A percentile compares a stretch with the other conserved stretches of the same genome.
These are phyloP conservation scores for Podarcis siculus DNA, from an alignment of 2,797 vertebrate species.

Conservation along the genomic window DNA sequence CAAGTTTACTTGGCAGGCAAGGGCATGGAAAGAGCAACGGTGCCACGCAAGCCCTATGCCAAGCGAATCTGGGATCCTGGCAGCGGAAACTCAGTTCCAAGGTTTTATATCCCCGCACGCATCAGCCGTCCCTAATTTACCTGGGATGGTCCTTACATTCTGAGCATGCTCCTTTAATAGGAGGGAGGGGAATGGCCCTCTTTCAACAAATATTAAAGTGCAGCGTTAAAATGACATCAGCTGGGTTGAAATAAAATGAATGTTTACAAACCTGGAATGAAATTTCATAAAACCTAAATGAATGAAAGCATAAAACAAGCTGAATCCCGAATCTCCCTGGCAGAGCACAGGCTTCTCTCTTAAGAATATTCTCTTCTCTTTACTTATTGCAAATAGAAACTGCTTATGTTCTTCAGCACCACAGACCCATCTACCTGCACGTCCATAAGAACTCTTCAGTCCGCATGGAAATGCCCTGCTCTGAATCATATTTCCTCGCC, in stretches of 20 bases:
- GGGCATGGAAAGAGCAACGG: constrained; percentile 13
- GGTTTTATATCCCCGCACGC: not conserved
- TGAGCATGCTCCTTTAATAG: not conserved
- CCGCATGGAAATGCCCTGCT: not conserved
- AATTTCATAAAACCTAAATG: too few relatives aligned
- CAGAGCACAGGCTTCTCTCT: too few relatives aligned
- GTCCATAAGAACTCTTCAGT: not conserved
- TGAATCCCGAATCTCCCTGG: not conserved
- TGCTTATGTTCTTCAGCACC: not conserved
- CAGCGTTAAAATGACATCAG: too few relatives aligned
- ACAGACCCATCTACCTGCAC: not conserved
- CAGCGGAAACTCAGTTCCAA: not conserved
- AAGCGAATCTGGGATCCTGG: constrained; percentile 4
- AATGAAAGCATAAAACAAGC: too few relatives aligned
- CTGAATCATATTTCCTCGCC: not conserved
- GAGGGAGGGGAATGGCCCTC: too few relatives aligned
- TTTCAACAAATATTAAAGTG: too few relatives aligned
- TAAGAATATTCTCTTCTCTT: too few relatives aligned
- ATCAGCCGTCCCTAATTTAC: not conserved
- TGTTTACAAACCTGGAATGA: too few relatives aligned
- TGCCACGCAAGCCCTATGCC: not conserved
- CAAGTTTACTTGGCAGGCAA: constrained; percentile 16
- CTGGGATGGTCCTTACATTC: too few relatives aligned
- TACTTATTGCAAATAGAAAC: too few relatives aligned
- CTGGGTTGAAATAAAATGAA: too few relatives aligned